Percentiles rank a stretch among this genome's conserved stretches.
Evolutionary conservation across 2,113 vertebrate genomes (phyloP).

Genomic region (Pardalotus punctatus): DNA sequence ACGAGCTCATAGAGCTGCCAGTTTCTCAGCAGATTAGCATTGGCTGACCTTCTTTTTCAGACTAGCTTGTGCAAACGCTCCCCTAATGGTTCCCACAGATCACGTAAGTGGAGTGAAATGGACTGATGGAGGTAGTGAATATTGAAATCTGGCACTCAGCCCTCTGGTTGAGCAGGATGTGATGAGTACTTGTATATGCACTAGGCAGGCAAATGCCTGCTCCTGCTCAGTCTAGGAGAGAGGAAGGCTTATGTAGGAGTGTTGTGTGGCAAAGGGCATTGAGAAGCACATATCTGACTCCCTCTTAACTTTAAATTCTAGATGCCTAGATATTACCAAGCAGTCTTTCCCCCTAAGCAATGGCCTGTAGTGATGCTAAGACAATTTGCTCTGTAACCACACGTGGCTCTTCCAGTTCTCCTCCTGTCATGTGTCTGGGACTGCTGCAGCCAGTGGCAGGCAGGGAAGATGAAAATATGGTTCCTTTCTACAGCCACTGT

Average conservation of each 20-base stretch:
- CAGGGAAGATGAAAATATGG: fast-evolving
- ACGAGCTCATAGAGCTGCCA: not conserved
- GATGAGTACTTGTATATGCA: not conserved
- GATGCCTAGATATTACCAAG: not conserved
- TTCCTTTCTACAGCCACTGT: not conserved
- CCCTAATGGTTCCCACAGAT: not conserved
- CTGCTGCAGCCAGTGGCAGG: not conserved
- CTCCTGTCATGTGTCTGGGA: fast-evolving
- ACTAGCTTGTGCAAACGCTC: not conserved
- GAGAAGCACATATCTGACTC: not conserved
- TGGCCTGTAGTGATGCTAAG: not conserved
- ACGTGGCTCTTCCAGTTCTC: not conserved
- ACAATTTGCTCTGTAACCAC: not conserved
- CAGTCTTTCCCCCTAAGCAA: not conserved
- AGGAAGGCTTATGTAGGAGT: not conserved
- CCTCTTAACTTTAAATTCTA: not conserved
- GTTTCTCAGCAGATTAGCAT: conserved; percentile 21
- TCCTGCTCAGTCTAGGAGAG: not conserved
- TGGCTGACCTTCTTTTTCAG: not conserved
- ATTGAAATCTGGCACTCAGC: not conserved
- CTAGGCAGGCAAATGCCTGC: not conserved
- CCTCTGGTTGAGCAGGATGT: not conserved
- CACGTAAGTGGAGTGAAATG: not conserved
- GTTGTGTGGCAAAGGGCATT: fast-evolving
- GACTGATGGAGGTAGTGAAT: not conserved